Base-by-base conservation (phyloP, 2,113 vertebrate genomes). In the Pavo muticus region DNA sequence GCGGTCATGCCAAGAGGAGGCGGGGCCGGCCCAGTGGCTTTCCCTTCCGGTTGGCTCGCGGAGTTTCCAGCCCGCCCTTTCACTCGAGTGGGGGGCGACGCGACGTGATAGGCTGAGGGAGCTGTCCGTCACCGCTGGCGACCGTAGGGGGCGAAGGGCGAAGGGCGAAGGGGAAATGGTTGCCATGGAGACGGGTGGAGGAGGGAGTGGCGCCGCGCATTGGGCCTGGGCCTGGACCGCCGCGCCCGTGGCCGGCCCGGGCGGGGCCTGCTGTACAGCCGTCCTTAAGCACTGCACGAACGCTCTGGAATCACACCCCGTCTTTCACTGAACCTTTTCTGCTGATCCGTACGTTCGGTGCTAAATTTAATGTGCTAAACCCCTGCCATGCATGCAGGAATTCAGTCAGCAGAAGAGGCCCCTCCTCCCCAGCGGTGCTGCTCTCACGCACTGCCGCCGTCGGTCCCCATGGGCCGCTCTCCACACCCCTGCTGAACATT, bases 341-440 rank as follows among this genome's bases (percentile, higher is more conserved):
- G 95, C 97, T 96, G 91, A 91, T 88, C 94, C 80, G 75, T 63
- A 74, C 71, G 44, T 80, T 96, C 67, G 2, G 65, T 88, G 97
- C 95, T 97, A 97, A 97, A 97, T 97, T 97, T 97, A 97, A 97
- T 11, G 48, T 56, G 93, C 94, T 94, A 97, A 93, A 92, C 80
- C 93, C 70, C 79, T 42, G 76, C 50, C 23, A 14, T 52, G 50
- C 25, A 8, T 24, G 25, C 50, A 52, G 50, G 50, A 27, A 52
- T 52, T 52, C 25, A 14, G 50, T 52, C 25, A 27, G 24, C 50
- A 27, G 50, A 24, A 14, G 50, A 27, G 50, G 50, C 50, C 24
- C 23, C 24, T 25, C 48, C 13, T 61, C 40, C n/a, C 20, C 4
- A 1, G 4, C 7, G 4, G 37, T 37, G 54, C 18, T 18, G 72